Evolutionary conservation across 1,140 invertebrate genomes (phyloP).

Genomic region (Hyles euphorbiae): DNA sequence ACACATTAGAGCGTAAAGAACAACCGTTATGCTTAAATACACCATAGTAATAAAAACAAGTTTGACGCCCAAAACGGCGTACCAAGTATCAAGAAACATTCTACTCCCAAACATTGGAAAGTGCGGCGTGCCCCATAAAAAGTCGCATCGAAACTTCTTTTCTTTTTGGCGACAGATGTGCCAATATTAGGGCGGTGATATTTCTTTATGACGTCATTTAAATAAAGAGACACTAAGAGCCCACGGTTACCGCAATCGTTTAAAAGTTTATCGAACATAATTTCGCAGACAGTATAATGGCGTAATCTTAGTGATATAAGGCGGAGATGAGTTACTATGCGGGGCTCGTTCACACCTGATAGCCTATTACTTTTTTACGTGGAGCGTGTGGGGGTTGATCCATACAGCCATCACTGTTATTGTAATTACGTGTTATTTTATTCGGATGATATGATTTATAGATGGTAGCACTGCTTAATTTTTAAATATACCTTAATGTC

Average conservation of each 20-base stretch:
- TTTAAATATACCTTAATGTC: too few relatives aligned
- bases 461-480: too few relatives aligned
- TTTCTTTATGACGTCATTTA: constrained; percentile 71
- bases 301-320: constrained; percentile 3
- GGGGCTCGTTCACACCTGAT: too few relatives aligned
- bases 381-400: too few relatives aligned
- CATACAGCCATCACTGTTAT: too few relatives aligned
- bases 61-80: constrained; percentile 8
- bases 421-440: too few relatives aligned
- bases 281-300: not conserved
- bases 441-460: too few relatives aligned
- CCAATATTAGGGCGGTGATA: constrained; percentile 58
- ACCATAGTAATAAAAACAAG: constrained; percentile 11
- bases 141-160: constrained; percentile 61
- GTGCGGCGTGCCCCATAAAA: constrained; percentile 54
- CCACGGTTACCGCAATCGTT: constrained; percentile 44
- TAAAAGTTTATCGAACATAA: constrained; percentile 45
- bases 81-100: constrained; percentile 44
- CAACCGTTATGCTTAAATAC: constrained; percentile 1
- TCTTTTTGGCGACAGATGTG: constrained; percentile 67
- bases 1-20: not conserved
- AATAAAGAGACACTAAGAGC: constrained; percentile 62
- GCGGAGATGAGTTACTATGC: too few relatives aligned
- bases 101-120: constrained; percentile 59
- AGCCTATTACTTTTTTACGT: too few relatives aligned